phyloP scores from a whole-genome alignment of 2,888 invertebrate genomes.

The Hipparchia sbordonii region DNA sequence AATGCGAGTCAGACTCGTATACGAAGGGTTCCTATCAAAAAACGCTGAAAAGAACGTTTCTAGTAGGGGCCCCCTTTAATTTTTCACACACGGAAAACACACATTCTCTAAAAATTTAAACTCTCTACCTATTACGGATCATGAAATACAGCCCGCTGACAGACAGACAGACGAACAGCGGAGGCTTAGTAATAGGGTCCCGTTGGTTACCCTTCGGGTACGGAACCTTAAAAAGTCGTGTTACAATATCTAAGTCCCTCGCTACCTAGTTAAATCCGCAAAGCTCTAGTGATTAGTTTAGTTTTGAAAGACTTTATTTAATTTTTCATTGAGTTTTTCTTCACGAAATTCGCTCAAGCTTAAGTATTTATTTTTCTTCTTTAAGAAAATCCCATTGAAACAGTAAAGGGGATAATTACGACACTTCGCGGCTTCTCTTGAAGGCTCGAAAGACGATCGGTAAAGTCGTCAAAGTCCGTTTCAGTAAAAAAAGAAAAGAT shows the following conservation, averaged over 20 bases:
- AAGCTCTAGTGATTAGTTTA: neutral
- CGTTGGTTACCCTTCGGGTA: too few species aligned
- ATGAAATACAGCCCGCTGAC: too few species aligned
- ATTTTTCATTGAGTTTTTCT: neutral
- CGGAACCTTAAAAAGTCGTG: too few species aligned
- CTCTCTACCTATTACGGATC: too few species aligned
- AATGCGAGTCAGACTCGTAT: too few species aligned
- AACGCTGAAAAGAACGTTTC: too few species aligned
- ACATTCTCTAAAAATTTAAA: too few species aligned
- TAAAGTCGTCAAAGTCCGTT: conserved; percentile 78
- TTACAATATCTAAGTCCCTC: neutral
- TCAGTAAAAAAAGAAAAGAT: conserved; percentile 71
- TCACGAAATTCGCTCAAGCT: conserved; percentile 2
- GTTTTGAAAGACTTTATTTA: neutral
- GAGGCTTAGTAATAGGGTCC: too few species aligned
- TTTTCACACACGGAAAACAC: too few species aligned
- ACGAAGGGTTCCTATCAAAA: too few species aligned
- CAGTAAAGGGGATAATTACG: conserved; percentile 68
- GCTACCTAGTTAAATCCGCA: neutral
- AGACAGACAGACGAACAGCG: too few species aligned
- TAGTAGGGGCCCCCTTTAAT: too few species aligned
- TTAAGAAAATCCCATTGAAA: conserved; percentile 37
- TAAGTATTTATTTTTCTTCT: conserved; percentile 19
- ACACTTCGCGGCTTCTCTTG: conserved; percentile 76
- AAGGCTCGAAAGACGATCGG: conserved; percentile 75